Percentiles rank a stretch among this genome's conserved stretches.
Conservation (phyloP, 2,888 invertebrate genomes). For the Melinaea menophilus region DNA sequence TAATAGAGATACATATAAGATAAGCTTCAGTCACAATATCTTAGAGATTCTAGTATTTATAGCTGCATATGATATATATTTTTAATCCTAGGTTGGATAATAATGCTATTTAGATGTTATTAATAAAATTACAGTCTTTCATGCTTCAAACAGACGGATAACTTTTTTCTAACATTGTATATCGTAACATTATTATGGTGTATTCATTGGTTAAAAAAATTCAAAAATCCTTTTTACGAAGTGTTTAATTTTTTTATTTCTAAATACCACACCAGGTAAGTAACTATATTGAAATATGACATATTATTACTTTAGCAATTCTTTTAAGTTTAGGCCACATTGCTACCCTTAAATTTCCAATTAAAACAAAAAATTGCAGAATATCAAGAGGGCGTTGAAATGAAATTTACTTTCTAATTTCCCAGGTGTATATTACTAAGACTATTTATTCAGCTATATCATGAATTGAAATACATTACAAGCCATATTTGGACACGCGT, state of each 20-base stretch:
- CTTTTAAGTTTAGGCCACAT: conserved; percentile 35
- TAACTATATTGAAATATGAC: neutral
- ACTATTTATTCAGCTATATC: conserved; percentile 65
- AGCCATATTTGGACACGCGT: conserved; percentile 27
- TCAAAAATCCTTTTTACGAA: no score
- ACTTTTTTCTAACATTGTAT: no score
- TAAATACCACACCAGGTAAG: no score
- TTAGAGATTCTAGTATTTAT: conserved; percentile 9
- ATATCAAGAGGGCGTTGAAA: conserved; percentile 55
- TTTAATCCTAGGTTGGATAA: no score
- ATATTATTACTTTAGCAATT: conserved; percentile 12
- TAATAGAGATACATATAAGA: conserved; percentile 13
- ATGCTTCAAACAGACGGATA: no score
- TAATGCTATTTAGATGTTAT: no score
- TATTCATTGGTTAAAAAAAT: no score
- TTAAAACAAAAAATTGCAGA: conserved; percentile 66
- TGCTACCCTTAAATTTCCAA: conserved; percentile 69
- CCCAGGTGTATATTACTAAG: conserved; percentile 63
- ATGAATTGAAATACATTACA: conserved; percentile 49
- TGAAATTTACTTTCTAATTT: conserved; percentile 78
- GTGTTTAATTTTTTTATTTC: no score
- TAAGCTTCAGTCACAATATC: conserved; percentile 12
- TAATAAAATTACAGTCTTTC: no score
- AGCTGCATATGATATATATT: conserved; percentile 2
- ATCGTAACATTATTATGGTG: no score